Conservation (phyloP, 2,888 invertebrate species). For the Hipparchia sbordonii region DNA sequence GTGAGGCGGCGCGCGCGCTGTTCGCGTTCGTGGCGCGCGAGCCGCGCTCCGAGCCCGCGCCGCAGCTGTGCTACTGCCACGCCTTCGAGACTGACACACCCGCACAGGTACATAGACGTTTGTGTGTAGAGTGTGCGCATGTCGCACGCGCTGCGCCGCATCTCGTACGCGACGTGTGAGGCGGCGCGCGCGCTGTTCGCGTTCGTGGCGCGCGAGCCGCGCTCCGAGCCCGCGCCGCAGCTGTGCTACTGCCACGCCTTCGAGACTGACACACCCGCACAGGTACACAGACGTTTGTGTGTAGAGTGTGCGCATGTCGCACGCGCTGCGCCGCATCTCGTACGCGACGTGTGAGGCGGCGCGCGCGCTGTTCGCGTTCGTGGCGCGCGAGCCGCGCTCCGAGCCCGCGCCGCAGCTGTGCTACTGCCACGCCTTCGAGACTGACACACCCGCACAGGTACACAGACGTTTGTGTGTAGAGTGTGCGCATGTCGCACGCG, state of each 20-base stretch:
- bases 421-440: constrained; percentile 92
- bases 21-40: no score
- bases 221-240: constrained; percentile 84
- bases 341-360: constrained; percentile 93
- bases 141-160: constrained; percentile 92
- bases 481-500: no score
- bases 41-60: no score
- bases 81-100: no score
- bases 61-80: no score
- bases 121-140: constrained; percentile 87
- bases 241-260: constrained; percentile 94
- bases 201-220: constrained; percentile 84
- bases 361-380: constrained; percentile 90
- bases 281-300: constrained; percentile 68
- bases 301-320: constrained; percentile 90
- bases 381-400: constrained; percentile 77
- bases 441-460: constrained; percentile 87
- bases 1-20: no score
- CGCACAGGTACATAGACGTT: no score
- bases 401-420: constrained; percentile 88
- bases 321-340: constrained; percentile 91
- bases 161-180: constrained; percentile 94
- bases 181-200: constrained; percentile 90
- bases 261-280: constrained; percentile 88
- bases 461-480: no score